A percentile compares a stretch with the other conserved stretches of the same genome.
Evolutionary conservation across 2,888 invertebrate species (phyloP).

Genomic region (Odiellus spinosus): DNA sequence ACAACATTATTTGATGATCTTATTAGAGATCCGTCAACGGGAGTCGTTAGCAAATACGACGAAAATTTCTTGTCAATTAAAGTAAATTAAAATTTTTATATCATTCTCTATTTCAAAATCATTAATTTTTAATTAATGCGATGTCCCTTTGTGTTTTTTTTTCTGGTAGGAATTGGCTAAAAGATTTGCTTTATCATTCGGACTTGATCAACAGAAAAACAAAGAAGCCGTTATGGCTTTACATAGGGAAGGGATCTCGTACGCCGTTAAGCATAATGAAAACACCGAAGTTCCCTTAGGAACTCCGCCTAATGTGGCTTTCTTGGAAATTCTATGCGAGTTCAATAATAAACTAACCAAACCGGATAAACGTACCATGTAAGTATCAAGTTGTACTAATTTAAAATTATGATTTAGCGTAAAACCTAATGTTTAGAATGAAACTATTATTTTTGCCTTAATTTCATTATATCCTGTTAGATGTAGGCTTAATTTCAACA

Average conservation of each 20-base stretch:
- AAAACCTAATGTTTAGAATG: neutral
- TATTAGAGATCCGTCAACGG: conserved; percentile 27
- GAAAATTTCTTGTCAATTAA: conserved; percentile 80
- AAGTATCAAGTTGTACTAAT: conserved; percentile 26
- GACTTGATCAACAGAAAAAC: conserved; percentile 89
- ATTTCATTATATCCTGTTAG: conserved; percentile 5
- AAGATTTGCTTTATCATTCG: conserved; percentile 90
- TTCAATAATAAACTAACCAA: conserved; percentile 90
- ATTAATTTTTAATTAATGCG: conserved; percentile 1
- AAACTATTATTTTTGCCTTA: conserved; percentile 1
- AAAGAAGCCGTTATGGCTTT: conserved; percentile 87
- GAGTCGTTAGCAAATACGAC: conserved; percentile 44
- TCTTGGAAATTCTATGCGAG: conserved; percentile 87
- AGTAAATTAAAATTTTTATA: conserved; percentile 33
- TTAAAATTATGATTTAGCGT: too few relatives aligned
- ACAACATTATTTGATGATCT: conserved; percentile 70
- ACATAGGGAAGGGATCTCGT: conserved; percentile 84
- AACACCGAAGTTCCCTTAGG: conserved; percentile 47
- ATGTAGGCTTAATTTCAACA: too few relatives aligned
- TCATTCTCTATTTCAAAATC: conserved; percentile 5
- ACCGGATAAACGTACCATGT: conserved; percentile 87
- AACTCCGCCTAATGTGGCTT: conserved; percentile 72
- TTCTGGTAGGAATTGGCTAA: conserved; percentile 69
- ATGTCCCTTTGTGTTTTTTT: conserved; percentile 1
- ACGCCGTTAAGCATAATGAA: conserved; percentile 55